A percentile compares a stretch with the other conserved stretches of the same genome.
Conservation (phyloP, 2,888 invertebrate genomes). For the Thelaira solivaga region DNA sequence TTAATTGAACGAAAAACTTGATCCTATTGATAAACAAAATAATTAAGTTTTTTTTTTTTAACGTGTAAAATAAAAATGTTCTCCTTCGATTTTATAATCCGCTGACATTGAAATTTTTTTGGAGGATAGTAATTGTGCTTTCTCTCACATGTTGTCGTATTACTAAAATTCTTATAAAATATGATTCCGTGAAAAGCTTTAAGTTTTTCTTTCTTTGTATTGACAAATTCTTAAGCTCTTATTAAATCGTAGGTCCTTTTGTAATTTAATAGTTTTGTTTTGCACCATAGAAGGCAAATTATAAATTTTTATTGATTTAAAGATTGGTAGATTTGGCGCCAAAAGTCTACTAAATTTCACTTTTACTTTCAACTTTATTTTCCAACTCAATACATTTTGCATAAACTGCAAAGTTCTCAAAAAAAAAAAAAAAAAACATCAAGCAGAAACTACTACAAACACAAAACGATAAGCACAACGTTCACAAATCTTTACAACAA, state of each 20-base stretch:
- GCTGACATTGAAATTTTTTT: too few species aligned
- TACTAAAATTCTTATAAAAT: too few species aligned
- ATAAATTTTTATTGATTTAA: conserved; percentile 62
- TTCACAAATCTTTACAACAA: too few species aligned
- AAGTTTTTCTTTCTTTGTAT: neutral
- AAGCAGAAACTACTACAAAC: conserved; percentile 13
- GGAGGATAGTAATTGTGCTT: too few species aligned
- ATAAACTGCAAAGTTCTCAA: conserved; percentile 50
- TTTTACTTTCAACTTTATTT: conserved; percentile 37
- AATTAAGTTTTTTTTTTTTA: too few species aligned
- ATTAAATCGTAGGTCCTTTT: neutral
- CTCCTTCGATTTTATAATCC: too few species aligned
- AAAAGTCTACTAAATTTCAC: conserved; percentile 50
- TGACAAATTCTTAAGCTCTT: neutral
- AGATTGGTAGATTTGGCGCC: conserved; percentile 63
- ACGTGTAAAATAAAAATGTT: too few species aligned
- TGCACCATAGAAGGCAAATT: conserved; percentile 17
- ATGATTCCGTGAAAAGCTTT: too few species aligned
- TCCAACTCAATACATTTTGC: conserved; percentile 34
- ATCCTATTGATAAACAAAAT: too few species aligned
- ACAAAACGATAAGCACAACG: conserved; percentile 24
- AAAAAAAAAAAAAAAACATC: conserved; percentile 5
- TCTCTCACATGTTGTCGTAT: too few species aligned
- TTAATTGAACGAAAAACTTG: too few species aligned
- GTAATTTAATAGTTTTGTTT: conserved; percentile 34